phyloP scores from a whole-genome alignment of 2,888 invertebrate genomes.

The Perizoma flavofasciatum region DNA sequence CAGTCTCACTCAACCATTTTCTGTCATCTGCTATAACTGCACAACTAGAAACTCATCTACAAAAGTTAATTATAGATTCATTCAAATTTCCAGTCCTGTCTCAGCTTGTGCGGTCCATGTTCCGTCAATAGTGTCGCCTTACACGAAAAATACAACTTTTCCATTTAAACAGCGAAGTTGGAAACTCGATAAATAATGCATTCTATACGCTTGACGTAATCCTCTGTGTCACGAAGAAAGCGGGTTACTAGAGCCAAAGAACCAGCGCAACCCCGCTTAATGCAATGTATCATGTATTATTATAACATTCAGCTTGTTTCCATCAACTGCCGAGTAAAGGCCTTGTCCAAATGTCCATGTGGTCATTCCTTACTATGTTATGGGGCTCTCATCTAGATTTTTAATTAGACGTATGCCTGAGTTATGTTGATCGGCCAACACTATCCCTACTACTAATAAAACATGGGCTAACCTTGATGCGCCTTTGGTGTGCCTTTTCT shows the following conservation, averaged over 20 bases:
- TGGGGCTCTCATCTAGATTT: neutral
- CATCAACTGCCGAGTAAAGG: neutral
- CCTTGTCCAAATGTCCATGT: neutral
- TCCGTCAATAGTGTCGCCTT: slow-evolving; percentile 35
- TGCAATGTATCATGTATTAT: neutral
- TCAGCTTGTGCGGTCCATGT: slow-evolving; percentile 15
- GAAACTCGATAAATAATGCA: slow-evolving; percentile 31
- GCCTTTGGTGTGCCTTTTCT: no score
- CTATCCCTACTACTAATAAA: no score
- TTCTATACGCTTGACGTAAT: slow-evolving; percentile 13
- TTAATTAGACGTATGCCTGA: neutral
- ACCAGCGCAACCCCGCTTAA: neutral
- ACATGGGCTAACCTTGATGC: no score
- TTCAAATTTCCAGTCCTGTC: slow-evolving; percentile 6
- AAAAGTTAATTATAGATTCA: slow-evolving; percentile 21
- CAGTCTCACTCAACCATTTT: no score
- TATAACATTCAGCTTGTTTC: neutral
- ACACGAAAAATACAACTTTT: slow-evolving; percentile 33
- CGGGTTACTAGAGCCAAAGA: neutral
- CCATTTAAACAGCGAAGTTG: slow-evolving; percentile 31
- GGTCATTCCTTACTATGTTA: neutral
- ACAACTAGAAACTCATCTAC: neutral
- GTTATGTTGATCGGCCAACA: no score
- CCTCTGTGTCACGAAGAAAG: neutral
- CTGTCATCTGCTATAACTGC: neutral